Conservation (phyloP, 1,140 invertebrate species). For the Parapsyche elsis region DNA sequence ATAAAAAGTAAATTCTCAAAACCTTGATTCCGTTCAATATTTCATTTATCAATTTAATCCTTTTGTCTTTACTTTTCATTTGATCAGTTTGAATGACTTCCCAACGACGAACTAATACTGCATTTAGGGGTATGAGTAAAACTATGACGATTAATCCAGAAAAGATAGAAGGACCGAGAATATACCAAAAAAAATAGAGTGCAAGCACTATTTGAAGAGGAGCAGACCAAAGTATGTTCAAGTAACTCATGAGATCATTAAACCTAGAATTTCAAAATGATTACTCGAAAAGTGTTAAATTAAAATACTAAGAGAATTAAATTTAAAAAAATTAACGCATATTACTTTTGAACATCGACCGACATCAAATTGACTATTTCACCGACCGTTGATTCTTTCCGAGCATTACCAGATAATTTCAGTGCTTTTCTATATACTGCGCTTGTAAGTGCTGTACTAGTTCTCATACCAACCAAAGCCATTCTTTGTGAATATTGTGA, state of each 20-base stretch:
- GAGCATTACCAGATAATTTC: slow-evolving; percentile 79
- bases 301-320: background rate
- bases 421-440: slow-evolving; percentile 93
- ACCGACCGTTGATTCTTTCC: slow-evolving; percentile 88
- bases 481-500: slow-evolving; percentile 92
- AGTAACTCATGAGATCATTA: slow-evolving; percentile 87
- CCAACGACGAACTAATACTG: slow-evolving; percentile 84
- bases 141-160: slow-evolving; percentile 94
- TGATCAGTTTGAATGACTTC: slow-evolving; percentile 86
- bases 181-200: slow-evolving; percentile 90
- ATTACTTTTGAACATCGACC: slow-evolving; percentile 77
- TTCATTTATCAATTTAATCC: slow-evolving; percentile 96
- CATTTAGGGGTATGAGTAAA: slow-evolving; percentile 90
- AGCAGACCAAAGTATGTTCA: slow-evolving; percentile 97
- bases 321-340: background rate
- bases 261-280: slow-evolving; percentile 68
- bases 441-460: slow-evolving; percentile 91
- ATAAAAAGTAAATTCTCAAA: background rate
- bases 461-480: slow-evolving; percentile 90
- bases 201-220: slow-evolving; percentile 91
- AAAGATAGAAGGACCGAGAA: slow-evolving; percentile 85
- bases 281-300: slow-evolving; percentile 58
- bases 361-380: slow-evolving; percentile 96
- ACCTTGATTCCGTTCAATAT: slow-evolving; percentile 95
- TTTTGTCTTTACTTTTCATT: slow-evolving; percentile 92